A percentile compares a stretch with the other conserved stretches of the same genome.
Conservation (phyloP, 2,888 invertebrate species). For the Heteromyza rotundicornis region DNA sequence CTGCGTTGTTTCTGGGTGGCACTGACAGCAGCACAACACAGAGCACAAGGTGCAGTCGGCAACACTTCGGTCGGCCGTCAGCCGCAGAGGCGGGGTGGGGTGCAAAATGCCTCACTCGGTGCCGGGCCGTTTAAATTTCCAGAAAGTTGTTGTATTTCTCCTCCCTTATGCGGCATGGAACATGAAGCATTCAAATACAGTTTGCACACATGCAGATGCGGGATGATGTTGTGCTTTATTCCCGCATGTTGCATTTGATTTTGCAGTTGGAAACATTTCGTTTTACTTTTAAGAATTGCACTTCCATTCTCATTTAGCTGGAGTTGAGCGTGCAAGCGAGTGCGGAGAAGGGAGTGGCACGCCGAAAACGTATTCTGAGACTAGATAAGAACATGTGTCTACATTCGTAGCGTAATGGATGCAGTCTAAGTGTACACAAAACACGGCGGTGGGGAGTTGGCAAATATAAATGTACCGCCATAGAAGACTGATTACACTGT, state of each 20-base stretch:
- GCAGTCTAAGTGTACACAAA: too few species aligned
- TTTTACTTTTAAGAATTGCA: not conserved
- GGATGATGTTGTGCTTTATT: not conserved
- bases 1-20: constrained; percentile 1
- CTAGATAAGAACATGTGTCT: too few species aligned
- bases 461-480: too few species aligned
- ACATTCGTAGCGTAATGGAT: too few species aligned
- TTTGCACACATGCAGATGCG: not conserved
- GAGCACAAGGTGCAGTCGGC: not conserved
- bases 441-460: too few species aligned
- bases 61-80: not conserved
- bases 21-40: not conserved
- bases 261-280: not conserved
- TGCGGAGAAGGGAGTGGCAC: too few species aligned
- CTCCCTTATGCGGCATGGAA: constrained; percentile 32
- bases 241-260: constrained; percentile 1
- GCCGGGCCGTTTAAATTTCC: not conserved
- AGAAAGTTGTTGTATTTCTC: constrained; percentile 2
- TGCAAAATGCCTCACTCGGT: not conserved
- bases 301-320: too few species aligned
- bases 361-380: too few species aligned
- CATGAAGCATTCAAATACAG: constrained; percentile 18
- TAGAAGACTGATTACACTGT: too few species aligned
- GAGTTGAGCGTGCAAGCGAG: too few species aligned
- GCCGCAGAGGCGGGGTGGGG: not conserved